These are phyloP conservation scores for Marasmarcha lunaedactyla DNA, from an alignment of 2,888 invertebrate species.

Conservation along the genomic window DNA sequence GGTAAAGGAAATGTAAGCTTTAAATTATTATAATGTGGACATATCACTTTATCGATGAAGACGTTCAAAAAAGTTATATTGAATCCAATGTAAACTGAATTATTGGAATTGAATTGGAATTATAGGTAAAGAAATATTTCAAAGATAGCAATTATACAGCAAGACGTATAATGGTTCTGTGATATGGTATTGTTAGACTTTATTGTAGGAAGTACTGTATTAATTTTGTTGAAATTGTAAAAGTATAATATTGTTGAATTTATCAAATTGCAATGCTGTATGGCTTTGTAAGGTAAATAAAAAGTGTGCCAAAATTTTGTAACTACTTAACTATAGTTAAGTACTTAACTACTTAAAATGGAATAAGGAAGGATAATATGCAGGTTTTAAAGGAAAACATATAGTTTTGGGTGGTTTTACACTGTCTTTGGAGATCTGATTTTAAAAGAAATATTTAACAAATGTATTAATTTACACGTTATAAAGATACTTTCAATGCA, in stretches of 20 bases:
- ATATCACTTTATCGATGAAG: conserved; percentile 33
- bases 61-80: conserved; percentile 25
- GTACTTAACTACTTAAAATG: too few relatives aligned
- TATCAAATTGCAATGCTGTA: conserved; percentile 17
- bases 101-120: conserved; percentile 15
- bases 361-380: too few relatives aligned
- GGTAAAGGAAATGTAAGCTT: conserved; percentile 36
- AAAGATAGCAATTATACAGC: conserved; percentile 33
- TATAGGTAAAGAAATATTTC: conserved; percentile 25
- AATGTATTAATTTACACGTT: too few relatives aligned
- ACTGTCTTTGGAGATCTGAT: too few relatives aligned
- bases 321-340: too few relatives aligned
- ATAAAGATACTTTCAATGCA: too few relatives aligned
- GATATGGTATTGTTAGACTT: conserved; percentile 47
- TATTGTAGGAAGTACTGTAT: conserved; percentile 10
- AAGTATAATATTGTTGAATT: conserved; percentile 19
- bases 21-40: conserved; percentile 45
- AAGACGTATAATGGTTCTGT: conserved; percentile 42
- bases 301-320: conserved; percentile 22
- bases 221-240: conserved; percentile 20
- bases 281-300: conserved; percentile 17
- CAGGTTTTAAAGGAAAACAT: too few relatives aligned
- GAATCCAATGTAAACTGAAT: conserved; percentile 22
- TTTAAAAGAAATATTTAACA: too few relatives aligned
- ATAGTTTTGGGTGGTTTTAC: too few relatives aligned